Evolutionary conservation across 2,113 vertebrate species (phyloP).

Genomic region (Erythrolamprus reginae): DNA sequence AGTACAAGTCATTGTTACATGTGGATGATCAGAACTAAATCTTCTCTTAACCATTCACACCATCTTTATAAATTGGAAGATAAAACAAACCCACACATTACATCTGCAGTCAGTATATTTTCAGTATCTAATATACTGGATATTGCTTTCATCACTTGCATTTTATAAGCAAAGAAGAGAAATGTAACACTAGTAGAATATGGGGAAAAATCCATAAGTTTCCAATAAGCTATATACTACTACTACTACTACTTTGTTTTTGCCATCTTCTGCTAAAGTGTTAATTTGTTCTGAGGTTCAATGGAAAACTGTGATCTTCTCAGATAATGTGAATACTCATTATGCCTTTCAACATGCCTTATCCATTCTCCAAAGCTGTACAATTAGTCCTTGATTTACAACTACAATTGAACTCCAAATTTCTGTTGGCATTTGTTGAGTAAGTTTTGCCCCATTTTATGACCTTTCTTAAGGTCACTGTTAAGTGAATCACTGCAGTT

Average conservation of each 20-base stretch:
- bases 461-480: not conserved
- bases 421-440: not conserved
- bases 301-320: not conserved
- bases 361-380: not conserved
- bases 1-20: not conserved
- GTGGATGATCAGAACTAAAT: fast-evolving
- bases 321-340: not conserved
- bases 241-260: fast-evolving
- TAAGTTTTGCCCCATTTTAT: not conserved
- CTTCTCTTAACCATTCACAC: fast-evolving
- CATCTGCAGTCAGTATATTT: not conserved
- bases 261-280: not conserved
- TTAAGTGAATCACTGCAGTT: not conserved
- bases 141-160: not conserved
- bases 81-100: not conserved
- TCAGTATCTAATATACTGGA: not conserved
- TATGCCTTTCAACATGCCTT: not conserved
- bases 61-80: fast-evolving
- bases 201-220: not conserved
- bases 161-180: not conserved
- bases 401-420: not conserved
- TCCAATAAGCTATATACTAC: not conserved
- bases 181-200: not conserved
- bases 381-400: not conserved
- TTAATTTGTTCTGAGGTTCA: not conserved